Evolutionary conservation across 2,888 invertebrate genomes (phyloP), one percentile per base, ranked within the genome.

Genomic region (Amphipyra berbera): DNA sequence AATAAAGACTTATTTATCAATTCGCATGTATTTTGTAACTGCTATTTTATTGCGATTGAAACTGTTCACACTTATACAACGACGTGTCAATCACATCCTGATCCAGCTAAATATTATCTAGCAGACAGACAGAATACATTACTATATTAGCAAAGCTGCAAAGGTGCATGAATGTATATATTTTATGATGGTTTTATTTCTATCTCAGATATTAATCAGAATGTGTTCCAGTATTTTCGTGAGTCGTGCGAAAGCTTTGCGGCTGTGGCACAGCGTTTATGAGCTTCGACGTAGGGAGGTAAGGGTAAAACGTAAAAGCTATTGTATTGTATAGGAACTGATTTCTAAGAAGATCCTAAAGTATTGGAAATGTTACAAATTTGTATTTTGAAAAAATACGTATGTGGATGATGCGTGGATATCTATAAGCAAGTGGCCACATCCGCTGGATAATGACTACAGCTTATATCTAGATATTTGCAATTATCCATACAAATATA

Each of bases 311-410:
- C 78, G 84, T 89, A 91, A 89, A 88, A 85, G 85, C 88, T 91
- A 92, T 88, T 89, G 82, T 87, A 87, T 81, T 84, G 87, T 88
- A 90, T 89, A 90, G 88, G 88, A 91, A 89, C 83, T 88, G 88
- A 90, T 90, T 90, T 90, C 90, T 90, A 91, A 90, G 82, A 89
- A 81, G 87, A 92, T 93, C 92, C 90, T 93, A 87, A 92, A 92
- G 90, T 94, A 93, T 93, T 91, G 90, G 87, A 92, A 85, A 83
- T 93, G 92, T 95, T 95, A 94, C 94, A 95, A 95, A 95, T 94
- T 95, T 94, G 94, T 95, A 95, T 94, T 93, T 89, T 81, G 76
- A 62, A 79, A 82, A 78, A 77, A 65, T 78, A 79, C 67, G 70
- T 55, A 59, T 78, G 69, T 82, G 82, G 76, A 76, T 82, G 81